Evolutionary conservation across 2,797 vertebrate genomes (phyloP), one percentile per base, ranked within the genome.

Genomic region (Takifugu rubripes): DNA sequence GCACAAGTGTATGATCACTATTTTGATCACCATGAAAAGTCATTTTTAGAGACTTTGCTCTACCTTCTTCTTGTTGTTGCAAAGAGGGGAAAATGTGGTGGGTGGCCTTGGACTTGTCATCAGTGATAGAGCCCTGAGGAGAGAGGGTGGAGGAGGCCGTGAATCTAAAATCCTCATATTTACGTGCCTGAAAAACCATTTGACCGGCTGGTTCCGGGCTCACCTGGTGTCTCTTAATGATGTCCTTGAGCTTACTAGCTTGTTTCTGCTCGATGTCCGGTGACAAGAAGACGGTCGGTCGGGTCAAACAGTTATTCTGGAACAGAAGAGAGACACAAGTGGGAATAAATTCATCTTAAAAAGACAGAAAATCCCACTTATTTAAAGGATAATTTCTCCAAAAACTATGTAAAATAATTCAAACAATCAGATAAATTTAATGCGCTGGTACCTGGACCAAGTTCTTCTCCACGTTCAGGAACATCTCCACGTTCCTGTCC

Each of bases 401-500:
- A 17, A n/a, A 17, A 17, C 5, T 3, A n/a, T 21, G 21, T 21
- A 21, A 21, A 21, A 21, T 21, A 21, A 21, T 21, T 21, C 21
- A 21, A 44, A 15, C 42, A n/a, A 16, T 16, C 29, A 9, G 31
- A 33, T 33, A 10, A 10, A n/a, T 2, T n/a, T 16, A 14, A 26
- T 6, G 25, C 14, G 57, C 29, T 29, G 49, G 56, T 88, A 94
- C 97, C 95, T 99, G 97, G 70, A 98, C 94, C 68, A 99, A 83
- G 10, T 96, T 95, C 78, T 98, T 99, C 86, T 99, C 97, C n/a
- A 99, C 96, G 63, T 93, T 98, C 89, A 99, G 91, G 73, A 99
- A 99, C 97, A 99, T 98, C 88, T 99, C 97, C 77, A 99, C 96
- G 0, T 99, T 99, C 5, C 97, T 92, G 85, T 99, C 97, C 97